phyloP scores from a whole-genome alignment of 1,140 invertebrate genomes.

The Zaprionus gabonicus region DNA sequence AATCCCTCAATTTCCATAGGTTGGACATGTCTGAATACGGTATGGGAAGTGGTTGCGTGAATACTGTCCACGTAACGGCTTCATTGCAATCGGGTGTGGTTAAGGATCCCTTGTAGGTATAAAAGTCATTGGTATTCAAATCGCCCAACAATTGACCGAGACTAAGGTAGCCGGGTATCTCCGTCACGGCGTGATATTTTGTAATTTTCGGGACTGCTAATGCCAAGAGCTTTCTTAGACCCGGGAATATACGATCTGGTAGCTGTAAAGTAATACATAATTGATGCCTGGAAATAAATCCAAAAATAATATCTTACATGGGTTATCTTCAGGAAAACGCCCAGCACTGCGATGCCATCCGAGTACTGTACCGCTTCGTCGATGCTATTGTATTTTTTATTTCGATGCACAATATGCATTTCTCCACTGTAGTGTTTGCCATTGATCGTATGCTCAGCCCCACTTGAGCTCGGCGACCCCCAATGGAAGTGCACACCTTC shows the following conservation, averaged over 20 bases:
- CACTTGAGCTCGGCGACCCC: constrained; percentile 83
- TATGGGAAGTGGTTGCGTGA: constrained; percentile 91
- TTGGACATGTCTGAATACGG: constrained; percentile 89
- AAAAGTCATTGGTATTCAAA: constrained; percentile 87
- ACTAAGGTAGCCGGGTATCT: constrained; percentile 59
- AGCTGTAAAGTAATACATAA: constrained; percentile 20
- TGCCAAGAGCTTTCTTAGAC: constrained; percentile 48
- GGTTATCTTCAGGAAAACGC: constrained; percentile 63
- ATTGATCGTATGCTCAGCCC: constrained; percentile 70
- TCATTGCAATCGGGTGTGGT: constrained; percentile 96
- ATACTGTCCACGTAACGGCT: constrained; percentile 95
- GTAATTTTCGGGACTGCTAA: constrained; percentile 29
- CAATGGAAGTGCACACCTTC: constrained; percentile 89
- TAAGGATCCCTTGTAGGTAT: constrained; percentile 93
- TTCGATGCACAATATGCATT: constrained; percentile 77
- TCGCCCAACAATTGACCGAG: constrained; percentile 87
- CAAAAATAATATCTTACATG: constrained; percentile 38
- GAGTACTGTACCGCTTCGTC: constrained; percentile 46
- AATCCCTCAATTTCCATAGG: constrained; percentile 53
- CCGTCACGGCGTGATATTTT: constrained; percentile 24
- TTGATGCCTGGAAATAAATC: not conserved
- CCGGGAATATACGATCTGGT: constrained; percentile 51
- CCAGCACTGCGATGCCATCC: constrained; percentile 73
- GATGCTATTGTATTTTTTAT: constrained; percentile 49
- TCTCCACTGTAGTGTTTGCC: constrained; percentile 61